Conservation (phyloP, 2,888 invertebrate genomes). For the Arge pagana region DNA sequence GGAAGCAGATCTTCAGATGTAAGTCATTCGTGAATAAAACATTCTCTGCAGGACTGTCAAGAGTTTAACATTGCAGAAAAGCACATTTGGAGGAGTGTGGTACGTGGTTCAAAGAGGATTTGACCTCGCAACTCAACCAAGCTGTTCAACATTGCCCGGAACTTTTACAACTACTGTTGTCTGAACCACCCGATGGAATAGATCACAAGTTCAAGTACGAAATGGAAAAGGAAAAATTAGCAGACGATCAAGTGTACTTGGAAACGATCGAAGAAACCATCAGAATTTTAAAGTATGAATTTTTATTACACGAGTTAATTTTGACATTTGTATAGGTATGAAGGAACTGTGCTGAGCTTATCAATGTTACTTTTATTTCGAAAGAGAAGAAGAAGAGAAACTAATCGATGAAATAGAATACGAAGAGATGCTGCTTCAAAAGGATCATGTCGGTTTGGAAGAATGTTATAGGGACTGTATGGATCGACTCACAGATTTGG, state of each 20-base stretch:
- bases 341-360: not conserved
- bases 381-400: constrained; percentile 22
- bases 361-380: no score
- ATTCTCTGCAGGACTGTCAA: not conserved
- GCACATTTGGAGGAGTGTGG: constrained; percentile 40
- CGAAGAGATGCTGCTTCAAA: constrained; percentile 32
- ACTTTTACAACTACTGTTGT: constrained; percentile 37
- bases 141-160: constrained; percentile 44
- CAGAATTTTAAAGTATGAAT: constrained; percentile 42
- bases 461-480: constrained; percentile 36
- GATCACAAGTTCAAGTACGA: constrained; percentile 34
- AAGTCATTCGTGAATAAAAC: constrained; percentile 28
- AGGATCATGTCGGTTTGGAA: constrained; percentile 37
- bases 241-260: constrained; percentile 41
- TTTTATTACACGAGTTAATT: not conserved
- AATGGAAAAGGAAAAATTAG: constrained; percentile 37
- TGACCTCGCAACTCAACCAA: constrained; percentile 42
- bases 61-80: constrained; percentile 32
- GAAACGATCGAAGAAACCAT: constrained; percentile 38
- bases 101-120: constrained; percentile 43
- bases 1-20: constrained; percentile 45
- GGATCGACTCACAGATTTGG: constrained; percentile 36
- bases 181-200: constrained; percentile 30
- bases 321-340: not conserved
- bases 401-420: constrained; percentile 32